These are phyloP conservation scores for Xenops minutus DNA, from an alignment of 2,797 vertebrate genomes.

Conservation along the genomic window DNA sequence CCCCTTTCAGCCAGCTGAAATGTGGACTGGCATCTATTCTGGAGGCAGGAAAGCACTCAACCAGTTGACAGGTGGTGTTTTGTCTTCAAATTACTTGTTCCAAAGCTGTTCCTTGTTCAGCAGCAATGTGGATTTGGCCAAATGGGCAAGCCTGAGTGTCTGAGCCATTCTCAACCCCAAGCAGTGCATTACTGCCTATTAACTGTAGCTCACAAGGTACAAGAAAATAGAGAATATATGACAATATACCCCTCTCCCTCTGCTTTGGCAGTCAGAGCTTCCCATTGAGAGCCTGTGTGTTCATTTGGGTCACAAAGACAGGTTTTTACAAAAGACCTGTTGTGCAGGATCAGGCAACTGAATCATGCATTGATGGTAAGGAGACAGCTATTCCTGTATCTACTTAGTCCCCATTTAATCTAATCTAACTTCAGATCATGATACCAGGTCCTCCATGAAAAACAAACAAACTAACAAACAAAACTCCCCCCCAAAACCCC, in stretches of 20 bases:
- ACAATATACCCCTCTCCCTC: neutral
- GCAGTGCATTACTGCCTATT: neutral
- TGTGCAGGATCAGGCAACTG: neutral
- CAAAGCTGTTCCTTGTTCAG: neutral
- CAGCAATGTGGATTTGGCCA: neutral
- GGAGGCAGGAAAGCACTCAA: neutral
- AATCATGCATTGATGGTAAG: accelerated
- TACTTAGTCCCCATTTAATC: neutral
- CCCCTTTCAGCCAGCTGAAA: neutral
- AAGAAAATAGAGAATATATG: neutral
- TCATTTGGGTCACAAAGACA: neutral
- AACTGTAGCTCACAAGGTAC: neutral
- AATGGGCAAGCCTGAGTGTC: neutral
- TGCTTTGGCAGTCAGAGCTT: neutral
- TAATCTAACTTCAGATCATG: neutral
- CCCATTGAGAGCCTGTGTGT: neutral
- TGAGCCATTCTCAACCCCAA: neutral
- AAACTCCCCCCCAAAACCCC: no score
- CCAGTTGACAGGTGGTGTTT: neutral
- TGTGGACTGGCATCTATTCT: neutral
- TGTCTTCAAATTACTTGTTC: neutral
- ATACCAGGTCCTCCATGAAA: neutral
- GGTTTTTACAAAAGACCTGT: neutral
- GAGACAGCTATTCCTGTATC: neutral
- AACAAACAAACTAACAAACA: neutral